Conservation (phyloP, 2,888 invertebrate genomes). For the Carpatolechia fugitivella region DNA sequence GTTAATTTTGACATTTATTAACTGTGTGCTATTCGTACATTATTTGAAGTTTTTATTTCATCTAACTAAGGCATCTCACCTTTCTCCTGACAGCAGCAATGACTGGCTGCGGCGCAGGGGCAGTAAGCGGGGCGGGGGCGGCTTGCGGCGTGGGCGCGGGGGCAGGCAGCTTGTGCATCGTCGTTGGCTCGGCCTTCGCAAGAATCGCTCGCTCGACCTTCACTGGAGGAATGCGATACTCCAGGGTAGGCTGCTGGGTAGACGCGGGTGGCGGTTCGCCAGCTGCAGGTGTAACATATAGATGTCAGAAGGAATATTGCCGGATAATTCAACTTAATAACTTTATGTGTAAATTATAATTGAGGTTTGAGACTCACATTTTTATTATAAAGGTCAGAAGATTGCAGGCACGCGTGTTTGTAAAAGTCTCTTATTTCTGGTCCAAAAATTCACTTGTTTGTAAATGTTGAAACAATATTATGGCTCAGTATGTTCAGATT, state of each 20-base stretch:
- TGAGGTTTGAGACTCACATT: too few species aligned
- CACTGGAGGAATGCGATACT: conserved; percentile 39
- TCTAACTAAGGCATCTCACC: conserved; percentile 4
- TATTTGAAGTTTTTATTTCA: background rate
- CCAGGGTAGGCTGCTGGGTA: conserved; percentile 55
- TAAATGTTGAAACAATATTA: too few species aligned
- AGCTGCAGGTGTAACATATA: conserved; percentile 23
- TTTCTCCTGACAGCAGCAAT: conserved; percentile 27
- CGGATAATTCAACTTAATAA: too few species aligned
- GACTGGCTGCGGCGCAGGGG: conserved; percentile 22
- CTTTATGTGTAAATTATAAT: too few species aligned
- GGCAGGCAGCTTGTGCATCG: conserved; percentile 54
- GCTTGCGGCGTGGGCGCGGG: conserved; percentile 66
- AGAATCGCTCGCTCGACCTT: conserved; percentile 65
- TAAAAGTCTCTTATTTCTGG: too few species aligned
- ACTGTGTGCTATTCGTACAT: too few species aligned
- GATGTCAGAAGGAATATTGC: too few species aligned
- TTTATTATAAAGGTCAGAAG: too few species aligned
- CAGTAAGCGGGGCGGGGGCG: conserved; percentile 32
- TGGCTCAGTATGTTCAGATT: too few species aligned
- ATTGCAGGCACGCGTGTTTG: too few species aligned
- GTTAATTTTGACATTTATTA: too few species aligned
- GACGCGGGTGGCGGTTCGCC: conserved; percentile 70
- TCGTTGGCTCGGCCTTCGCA: conserved; percentile 49
- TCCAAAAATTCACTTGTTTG: too few species aligned